Base-by-base conservation (phyloP, 2,888 invertebrate species). In the Aporophyla nigra region DNA sequence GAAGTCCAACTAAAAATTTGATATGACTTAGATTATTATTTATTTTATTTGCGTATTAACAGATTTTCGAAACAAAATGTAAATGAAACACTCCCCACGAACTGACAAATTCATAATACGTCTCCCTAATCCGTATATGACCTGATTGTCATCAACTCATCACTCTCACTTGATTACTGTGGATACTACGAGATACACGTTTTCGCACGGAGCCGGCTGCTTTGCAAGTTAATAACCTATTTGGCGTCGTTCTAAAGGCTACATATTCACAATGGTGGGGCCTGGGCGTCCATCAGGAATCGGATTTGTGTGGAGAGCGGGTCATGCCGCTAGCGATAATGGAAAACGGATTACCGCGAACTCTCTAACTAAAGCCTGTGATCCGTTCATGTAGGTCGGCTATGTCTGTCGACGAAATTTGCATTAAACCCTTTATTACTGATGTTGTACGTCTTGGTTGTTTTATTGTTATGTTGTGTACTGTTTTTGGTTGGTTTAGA, bases 291-390 rank as follows among this genome's bases (percentile, higher is more conserved):
- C 90, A 87, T 91, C 92, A 93, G 89, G 87, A 88, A 90, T 92
- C 90, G 89, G 90, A 88, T 90, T 91, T 90, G 89, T 79, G 84
- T 88, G 87, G 76, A 82, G 88, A 87, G 83, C 84, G 88, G 90
- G 87, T 88, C 89, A 89, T 86, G 86, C 84, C 88, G 87, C 83
- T 74, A 85, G 83, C 90, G 93, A 91, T 93, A 93, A 93, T 93
- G 93, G 93, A 93, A 93, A 93, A 91, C 87, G 94, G 93, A 93
- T 93, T 93, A 93, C 88, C 80, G 86, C 83, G 87, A 89, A 90
- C 90, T 89, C 89, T 88, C 88, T 90, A 87, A 89, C 91, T 90
- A 89, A 89, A 91, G 87, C 90, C 83, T 66, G 83, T 84, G 87
- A 86, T 86, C 87, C 83, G 77, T 86, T 81, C 84, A 81, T 86